Conservation (phyloP, 2,888 invertebrate species). For the Ophion ventricosus region DNA sequence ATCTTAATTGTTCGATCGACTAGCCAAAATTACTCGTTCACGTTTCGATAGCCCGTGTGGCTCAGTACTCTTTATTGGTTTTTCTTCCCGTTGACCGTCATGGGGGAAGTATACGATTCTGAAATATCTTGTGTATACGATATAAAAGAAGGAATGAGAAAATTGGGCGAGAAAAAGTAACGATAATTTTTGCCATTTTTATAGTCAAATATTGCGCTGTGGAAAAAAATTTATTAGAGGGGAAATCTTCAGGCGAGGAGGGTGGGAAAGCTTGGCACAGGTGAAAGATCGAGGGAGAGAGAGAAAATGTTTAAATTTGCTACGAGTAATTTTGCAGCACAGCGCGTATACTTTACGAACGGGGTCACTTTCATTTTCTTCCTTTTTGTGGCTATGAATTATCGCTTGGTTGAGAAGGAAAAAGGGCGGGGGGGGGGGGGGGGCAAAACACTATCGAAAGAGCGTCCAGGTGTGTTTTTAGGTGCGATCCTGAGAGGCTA, state of each 20-base stretch:
- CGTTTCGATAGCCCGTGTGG: background rate
- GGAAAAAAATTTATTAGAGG: conserved; percentile 14
- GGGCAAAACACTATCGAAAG: background rate
- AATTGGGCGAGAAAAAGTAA: background rate
- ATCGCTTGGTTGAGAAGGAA: conserved; percentile 40
- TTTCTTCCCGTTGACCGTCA: conserved; percentile 9
- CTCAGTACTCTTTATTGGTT: background rate
- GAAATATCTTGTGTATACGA: conserved; percentile 51
- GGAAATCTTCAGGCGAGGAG: background rate
- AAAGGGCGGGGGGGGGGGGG: background rate
- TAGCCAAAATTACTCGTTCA: background rate
- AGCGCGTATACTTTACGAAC: background rate
- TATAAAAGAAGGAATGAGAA: background rate
- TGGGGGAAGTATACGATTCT: conserved; percentile 54
- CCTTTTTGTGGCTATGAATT: conserved; percentile 57
- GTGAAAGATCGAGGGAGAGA: background rate
- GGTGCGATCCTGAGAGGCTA: conserved; percentile 73
- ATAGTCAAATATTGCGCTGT: background rate
- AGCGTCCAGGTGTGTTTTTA: conserved; percentile 59
- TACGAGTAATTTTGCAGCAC: background rate
- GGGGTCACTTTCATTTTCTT: conserved; percentile 24
- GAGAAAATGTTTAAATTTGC: background rate
- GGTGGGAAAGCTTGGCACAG: background rate
- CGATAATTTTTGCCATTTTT: conserved; percentile 6
- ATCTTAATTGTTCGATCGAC: background rate